phyloP scores from a whole-genome alignment of 2,888 invertebrate genomes.

The Therioaphis trifolii region DNA sequence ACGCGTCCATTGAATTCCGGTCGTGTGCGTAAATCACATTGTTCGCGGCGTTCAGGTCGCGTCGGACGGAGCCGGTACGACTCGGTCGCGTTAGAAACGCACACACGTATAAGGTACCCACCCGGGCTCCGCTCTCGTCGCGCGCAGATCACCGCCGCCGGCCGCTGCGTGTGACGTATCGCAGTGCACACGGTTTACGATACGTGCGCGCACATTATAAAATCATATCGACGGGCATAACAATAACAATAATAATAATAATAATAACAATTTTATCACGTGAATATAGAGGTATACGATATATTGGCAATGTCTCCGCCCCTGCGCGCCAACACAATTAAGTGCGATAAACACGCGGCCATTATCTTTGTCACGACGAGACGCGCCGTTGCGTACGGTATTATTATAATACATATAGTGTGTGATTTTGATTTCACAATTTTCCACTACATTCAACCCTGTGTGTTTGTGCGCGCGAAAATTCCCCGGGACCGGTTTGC shows the following conservation, averaged over 20 bases:
- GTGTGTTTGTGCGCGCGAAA: constrained; percentile 48
- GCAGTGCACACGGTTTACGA: too few relatives aligned
- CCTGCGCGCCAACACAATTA: not conserved
- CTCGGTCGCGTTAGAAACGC: not conserved
- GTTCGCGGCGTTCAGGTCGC: constrained; percentile 6
- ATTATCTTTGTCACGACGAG: too few relatives aligned
- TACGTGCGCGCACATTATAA: too few relatives aligned
- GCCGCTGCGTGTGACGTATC: too few relatives aligned
- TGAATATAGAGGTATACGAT: not conserved
- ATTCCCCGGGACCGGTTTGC: constrained; percentile 47
- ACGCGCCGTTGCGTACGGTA: not conserved
- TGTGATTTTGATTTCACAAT: constrained; percentile 56
- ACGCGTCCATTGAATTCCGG: not conserved
- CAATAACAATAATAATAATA: too few relatives aligned
- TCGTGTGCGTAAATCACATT: constrained; percentile 8
- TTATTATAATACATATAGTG: not conserved
- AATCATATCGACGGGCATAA: too few relatives aligned
- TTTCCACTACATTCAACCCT: constrained; percentile 61
- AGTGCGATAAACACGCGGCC: too few relatives aligned
- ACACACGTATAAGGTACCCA: not conserved
- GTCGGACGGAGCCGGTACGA: not conserved
- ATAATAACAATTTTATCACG: too few relatives aligned
- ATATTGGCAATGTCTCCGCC: not conserved
- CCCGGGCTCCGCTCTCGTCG: not conserved
- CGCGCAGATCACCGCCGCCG: not conserved